These are phyloP conservation scores for Troides aeacus DNA, from an alignment of 2,888 invertebrate genomes.

Conservation along the genomic window DNA sequence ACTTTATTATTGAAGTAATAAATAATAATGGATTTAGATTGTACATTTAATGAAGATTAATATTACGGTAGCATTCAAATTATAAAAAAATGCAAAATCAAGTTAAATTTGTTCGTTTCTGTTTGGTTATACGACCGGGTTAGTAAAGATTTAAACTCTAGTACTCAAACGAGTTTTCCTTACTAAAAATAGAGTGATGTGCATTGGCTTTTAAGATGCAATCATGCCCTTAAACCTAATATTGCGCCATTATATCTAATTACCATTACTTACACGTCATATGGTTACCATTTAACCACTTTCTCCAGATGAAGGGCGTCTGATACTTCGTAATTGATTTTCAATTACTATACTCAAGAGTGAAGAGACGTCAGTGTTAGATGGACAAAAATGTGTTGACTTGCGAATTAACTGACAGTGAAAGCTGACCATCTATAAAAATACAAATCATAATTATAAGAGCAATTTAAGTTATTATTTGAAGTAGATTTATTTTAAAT, in stretches of 20 bases:
- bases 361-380: not conserved
- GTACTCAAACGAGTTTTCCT: too few species aligned
- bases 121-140: too few species aligned
- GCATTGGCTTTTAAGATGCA: constrained; percentile 10
- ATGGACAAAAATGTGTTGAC: not conserved
- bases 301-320: constrained; percentile 7
- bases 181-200: too few species aligned
- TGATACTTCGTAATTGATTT: constrained; percentile 4
- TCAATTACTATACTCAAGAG: constrained; percentile 14
- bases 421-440: not conserved
- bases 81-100: too few species aligned
- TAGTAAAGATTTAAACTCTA: too few species aligned
- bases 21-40: too few species aligned
- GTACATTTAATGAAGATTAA: too few species aligned
- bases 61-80: too few species aligned
- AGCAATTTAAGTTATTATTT: not conserved
- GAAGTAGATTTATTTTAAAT: not conserved
- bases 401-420: not conserved
- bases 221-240: constrained; percentile 18
- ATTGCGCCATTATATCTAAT: constrained; percentile 9
- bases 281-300: not conserved
- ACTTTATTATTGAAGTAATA: too few species aligned
- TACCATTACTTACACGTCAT: constrained; percentile 7
- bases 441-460: not conserved
- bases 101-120: too few species aligned